These are phyloP conservation scores for Melanophora roralis DNA, from an alignment of 2,888 invertebrate genomes.

Conservation along the genomic window DNA sequence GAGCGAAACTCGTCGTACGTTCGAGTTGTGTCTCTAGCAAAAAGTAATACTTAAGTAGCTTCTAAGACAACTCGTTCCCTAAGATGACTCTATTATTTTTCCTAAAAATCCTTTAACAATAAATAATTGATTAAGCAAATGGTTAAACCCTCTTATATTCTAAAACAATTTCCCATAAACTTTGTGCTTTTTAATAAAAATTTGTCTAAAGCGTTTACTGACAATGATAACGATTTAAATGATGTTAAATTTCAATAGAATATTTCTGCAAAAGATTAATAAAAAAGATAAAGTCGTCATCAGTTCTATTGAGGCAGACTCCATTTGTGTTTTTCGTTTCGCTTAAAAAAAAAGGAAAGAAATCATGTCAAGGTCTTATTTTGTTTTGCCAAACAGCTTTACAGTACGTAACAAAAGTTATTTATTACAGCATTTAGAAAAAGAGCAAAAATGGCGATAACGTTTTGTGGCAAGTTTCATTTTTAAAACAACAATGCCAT, in stretches of 20 bases:
- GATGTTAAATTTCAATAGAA: conserved; percentile 8
- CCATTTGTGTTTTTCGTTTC: neutral
- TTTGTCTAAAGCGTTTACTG: too few species aligned
- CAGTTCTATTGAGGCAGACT: conserved; percentile 7
- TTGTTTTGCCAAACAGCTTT: conserved; percentile 14
- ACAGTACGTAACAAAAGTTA: neutral
- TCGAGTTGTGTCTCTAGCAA: too few species aligned
- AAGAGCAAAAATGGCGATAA: conserved; percentile 4
- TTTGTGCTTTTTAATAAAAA: too few species aligned
- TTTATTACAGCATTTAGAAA: neutral
- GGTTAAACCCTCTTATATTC: too few species aligned
- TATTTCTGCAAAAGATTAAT: conserved; percentile 15
- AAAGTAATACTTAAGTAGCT: too few species aligned
- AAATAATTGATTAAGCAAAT: too few species aligned
- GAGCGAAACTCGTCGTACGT: too few species aligned
- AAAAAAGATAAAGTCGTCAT: conserved; percentile 48
- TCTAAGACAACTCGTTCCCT: too few species aligned
- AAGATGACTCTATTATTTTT: too few species aligned
- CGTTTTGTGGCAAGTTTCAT: conserved; percentile 26
- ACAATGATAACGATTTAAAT: too few species aligned
- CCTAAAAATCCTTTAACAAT: too few species aligned
- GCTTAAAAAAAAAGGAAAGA: conserved; percentile 41
- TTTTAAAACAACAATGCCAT: neutral
- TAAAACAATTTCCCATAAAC: too few species aligned
- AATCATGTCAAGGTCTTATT: conserved; percentile 59